Conservation (phyloP, 1,140 invertebrate species). For the Pseudomyrmex cubaensis region DNA sequence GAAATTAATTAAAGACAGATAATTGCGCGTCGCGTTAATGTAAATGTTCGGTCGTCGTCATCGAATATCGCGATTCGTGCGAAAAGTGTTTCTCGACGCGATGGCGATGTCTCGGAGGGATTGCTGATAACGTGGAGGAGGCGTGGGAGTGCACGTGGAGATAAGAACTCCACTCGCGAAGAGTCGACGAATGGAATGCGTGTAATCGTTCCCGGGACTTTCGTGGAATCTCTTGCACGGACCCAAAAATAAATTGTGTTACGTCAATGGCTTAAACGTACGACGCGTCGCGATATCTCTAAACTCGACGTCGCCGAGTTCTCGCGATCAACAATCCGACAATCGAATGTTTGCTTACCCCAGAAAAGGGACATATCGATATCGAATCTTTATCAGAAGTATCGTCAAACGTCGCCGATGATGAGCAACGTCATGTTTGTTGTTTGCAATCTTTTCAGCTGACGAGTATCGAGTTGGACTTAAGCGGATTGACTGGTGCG, state of each 20-base stretch:
- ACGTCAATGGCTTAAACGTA: constrained; percentile 59
- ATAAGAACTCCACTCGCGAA: constrained; percentile 54
- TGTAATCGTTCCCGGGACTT: constrained; percentile 66
- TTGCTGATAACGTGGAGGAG: constrained; percentile 54
- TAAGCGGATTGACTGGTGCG: not conserved
- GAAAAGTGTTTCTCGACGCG: constrained; percentile 24
- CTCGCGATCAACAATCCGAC: constrained; percentile 43
- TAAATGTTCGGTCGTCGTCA: not conserved
- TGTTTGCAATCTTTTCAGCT: constrained; percentile 24
- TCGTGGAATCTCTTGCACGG: constrained; percentile 60
- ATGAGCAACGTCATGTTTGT: constrained; percentile 32
- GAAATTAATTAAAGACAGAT: not conserved
- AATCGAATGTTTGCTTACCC: constrained; percentile 68
- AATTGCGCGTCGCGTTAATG: not conserved
- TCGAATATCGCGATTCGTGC: constrained; percentile 11
- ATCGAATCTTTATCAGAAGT: constrained; percentile 64
- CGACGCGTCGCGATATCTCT: constrained; percentile 46
- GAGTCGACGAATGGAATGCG: constrained; percentile 58
- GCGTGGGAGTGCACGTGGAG: constrained; percentile 61
- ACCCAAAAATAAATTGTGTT: constrained; percentile 48
- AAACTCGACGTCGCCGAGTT: constrained; percentile 26
- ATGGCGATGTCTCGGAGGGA: constrained; percentile 51
- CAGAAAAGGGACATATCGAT: constrained; percentile 70
- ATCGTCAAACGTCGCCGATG: constrained; percentile 46
- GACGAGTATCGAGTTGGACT: not conserved